Base-by-base conservation (phyloP, 2,797 vertebrate species). In the Halcyon chelicuti region DNA sequence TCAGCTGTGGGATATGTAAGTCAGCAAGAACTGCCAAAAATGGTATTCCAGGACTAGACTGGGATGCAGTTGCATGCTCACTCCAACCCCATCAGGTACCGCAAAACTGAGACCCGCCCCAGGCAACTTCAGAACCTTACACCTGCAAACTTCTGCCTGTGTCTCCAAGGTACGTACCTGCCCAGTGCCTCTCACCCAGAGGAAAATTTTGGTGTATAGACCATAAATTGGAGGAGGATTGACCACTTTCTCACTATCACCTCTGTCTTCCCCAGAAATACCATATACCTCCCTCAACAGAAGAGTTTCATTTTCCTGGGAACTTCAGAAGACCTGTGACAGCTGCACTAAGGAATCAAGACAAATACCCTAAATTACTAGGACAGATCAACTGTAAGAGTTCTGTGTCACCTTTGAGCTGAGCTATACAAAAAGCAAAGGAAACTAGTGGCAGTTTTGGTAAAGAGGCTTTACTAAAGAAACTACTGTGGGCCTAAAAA, bases 21-120 rank as follows among this genome's bases (percentile, higher is more conserved):
- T 21, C 80, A 84, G n/a, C 37, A 86, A 66, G 37, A 35, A 23
- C 44, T 52, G 65, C 28, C 15, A 42, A 46, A 80, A 74, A 55
- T 3, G 0, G 6, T 39, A 42, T 70, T 65, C 46, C 75, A 52
- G 55, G 10, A n/a, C 33, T 15, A 21, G 1, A 1, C 3, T 25
- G 33, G 66, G 42, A 29, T 12, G 6, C 12, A 37, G 51, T 1
- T 52, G 7, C 0, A 0, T 60, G 54, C 28, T 52, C 31, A 13
- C 14, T 61, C 12, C 25, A 67, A 37, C 37, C 7, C 23, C 22
- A 14, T 29, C 17, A 21, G 16, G 57, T 46, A 52, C 21, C 11
- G n/a, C 16, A 66, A 42, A 87, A 12, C 40, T 3, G 4, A 85
- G 35, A 51, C 39, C 3, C 3, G 6, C 25, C 17, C 13, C 10